These are phyloP conservation scores for Corythoichthys intestinalis DNA, from an alignment of 2,113 vertebrate species.

Conservation along the genomic window DNA sequence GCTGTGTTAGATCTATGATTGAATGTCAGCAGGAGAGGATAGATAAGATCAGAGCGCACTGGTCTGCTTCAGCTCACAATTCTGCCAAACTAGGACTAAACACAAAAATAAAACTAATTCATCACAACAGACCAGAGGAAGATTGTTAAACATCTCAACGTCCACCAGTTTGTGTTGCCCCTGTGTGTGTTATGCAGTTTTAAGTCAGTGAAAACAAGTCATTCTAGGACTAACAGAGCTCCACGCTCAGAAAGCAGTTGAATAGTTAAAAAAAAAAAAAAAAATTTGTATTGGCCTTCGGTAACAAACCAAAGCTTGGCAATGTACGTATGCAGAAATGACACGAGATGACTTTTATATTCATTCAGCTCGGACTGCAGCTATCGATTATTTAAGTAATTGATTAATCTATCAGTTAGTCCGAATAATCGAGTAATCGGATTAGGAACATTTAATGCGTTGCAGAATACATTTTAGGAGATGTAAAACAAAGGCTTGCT, in stretches of 20 bases:
- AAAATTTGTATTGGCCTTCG: no score
- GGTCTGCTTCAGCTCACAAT: neutral
- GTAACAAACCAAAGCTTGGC: no score
- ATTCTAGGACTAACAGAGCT: neutral
- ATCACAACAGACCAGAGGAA: neutral
- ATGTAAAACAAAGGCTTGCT: no score
- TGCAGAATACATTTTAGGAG: no score
- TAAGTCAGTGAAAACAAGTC: neutral
- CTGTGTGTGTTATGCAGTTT: neutral
- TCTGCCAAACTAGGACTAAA: neutral
- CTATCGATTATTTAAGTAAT: no score
- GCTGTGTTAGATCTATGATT: neutral
- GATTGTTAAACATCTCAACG: neutral
- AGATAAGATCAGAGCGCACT: neutral
- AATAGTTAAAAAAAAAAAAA: no score
- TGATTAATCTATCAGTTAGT: no score
- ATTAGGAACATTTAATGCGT: no score
- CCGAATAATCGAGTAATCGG: no score
- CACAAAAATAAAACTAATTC: neutral
- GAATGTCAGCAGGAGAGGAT: neutral
- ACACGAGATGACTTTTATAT: neutral
- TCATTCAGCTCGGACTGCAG: no score
- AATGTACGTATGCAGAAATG: no score
- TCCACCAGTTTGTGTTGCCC: neutral
- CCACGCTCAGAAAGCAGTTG: neutral